phyloP scores from a whole-genome alignment of 2,113 vertebrate species.

The Macquaria ambigua region DNA sequence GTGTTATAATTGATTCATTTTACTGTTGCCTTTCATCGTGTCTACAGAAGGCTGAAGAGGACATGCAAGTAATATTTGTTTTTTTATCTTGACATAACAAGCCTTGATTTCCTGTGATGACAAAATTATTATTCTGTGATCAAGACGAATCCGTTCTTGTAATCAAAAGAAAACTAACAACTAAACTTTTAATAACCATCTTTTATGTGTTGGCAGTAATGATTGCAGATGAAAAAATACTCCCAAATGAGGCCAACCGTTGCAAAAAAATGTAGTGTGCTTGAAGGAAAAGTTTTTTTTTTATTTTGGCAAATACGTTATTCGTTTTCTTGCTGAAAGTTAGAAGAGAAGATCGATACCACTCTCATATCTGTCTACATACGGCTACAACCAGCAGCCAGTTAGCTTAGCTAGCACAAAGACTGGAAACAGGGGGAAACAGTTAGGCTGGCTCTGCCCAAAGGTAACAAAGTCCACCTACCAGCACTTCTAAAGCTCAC shows the following conservation, averaged over 20 bases:
- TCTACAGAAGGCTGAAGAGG: constrained; percentile 18
- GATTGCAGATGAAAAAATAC: too few species aligned
- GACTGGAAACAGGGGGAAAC: not conserved
- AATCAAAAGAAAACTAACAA: not conserved
- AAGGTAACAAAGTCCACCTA: too few species aligned
- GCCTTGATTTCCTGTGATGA: not conserved
- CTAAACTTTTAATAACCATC: not conserved
- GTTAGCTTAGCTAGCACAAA: not conserved
- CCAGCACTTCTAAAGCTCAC: not conserved
- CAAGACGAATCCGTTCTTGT: not conserved
- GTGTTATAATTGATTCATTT: not conserved
- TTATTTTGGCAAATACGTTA: not conserved
- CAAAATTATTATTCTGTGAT: not conserved
- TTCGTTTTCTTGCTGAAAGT: not conserved
- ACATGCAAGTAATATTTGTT: constrained; percentile 23
- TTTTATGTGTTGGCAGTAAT: not conserved
- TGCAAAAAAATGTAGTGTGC: not conserved
- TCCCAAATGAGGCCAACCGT: too few species aligned
- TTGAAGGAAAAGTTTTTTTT: too few species aligned
- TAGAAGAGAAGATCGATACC: not conserved
- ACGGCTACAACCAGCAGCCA: not conserved
- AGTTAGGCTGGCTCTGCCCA: too few species aligned
- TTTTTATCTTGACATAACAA: not conserved
- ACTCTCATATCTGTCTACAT: not conserved
- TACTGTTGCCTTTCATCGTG: constrained; percentile 7